These are phyloP conservation scores for Gallirallus australis DNA, from an alignment of 2,797 vertebrate genomes.

Conservation along the genomic window DNA sequence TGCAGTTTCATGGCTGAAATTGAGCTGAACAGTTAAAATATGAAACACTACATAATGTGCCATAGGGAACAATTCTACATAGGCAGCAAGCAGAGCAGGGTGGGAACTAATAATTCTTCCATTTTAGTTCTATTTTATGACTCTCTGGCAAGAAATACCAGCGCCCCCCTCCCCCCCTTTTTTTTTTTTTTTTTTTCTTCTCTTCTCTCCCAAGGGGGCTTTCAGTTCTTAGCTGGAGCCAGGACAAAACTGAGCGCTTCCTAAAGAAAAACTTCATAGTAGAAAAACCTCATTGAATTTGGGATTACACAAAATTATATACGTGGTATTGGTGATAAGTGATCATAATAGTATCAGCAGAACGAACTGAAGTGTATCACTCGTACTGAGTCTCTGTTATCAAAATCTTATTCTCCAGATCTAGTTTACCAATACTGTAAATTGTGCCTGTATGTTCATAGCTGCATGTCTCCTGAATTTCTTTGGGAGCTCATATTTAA, in stretches of 20 bases:
- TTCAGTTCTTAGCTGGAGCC: background rate
- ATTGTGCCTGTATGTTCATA: background rate
- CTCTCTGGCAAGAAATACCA: background rate
- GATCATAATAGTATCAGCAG: background rate
- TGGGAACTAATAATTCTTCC: constrained; percentile 23
- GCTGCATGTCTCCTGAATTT: background rate
- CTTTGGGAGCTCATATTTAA: background rate
- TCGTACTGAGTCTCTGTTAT: background rate
- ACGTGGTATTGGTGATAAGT: background rate
- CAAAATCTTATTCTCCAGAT: background rate
- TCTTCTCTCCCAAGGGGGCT: background rate
- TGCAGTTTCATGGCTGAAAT: constrained; percentile 29
- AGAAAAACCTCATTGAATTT: background rate
- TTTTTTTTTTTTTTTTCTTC: too few relatives aligned
- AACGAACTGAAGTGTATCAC: background rate
- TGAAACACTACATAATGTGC: constrained; percentile 9
- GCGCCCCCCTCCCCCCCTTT: rapidly evolving
- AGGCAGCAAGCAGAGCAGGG: background rate
- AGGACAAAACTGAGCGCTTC: background rate
- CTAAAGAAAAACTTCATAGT: background rate
- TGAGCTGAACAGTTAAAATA: constrained; percentile 36
- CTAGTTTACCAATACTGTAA: background rate
- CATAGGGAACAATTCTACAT: constrained; percentile 24
- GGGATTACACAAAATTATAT: background rate
- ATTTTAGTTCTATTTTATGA: constrained; percentile 13